phyloP scores from a whole-genome alignment of 2,888 invertebrate genomes.

The Heliothis peltigera region DNA sequence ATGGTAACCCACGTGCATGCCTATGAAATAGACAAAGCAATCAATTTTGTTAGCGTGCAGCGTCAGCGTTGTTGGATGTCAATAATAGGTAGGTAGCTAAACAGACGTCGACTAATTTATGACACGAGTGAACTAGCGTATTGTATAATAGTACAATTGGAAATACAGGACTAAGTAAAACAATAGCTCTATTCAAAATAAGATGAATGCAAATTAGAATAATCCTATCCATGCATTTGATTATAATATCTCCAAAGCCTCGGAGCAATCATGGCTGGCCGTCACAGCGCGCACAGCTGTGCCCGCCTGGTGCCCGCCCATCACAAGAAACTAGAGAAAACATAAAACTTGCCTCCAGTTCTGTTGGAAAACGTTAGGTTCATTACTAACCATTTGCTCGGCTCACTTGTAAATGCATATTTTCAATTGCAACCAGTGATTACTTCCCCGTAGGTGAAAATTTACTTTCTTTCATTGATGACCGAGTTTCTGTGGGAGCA shows the following conservation, averaged over 20 bases:
- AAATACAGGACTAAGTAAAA: background rate
- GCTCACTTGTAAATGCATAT: constrained; percentile 71
- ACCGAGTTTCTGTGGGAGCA: constrained; percentile 63
- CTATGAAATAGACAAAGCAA: constrained; percentile 36
- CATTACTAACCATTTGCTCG: constrained; percentile 67
- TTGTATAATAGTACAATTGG: background rate
- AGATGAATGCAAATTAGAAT: constrained; percentile 29
- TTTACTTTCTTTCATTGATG: constrained; percentile 75
- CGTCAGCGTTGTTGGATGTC: constrained; percentile 17
- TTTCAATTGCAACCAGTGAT: constrained; percentile 77
- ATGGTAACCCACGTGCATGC: constrained; percentile 48
- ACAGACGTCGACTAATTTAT: constrained; percentile 10
- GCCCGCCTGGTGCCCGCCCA: constrained; percentile 42
- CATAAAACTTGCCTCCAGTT: constrained; percentile 66
- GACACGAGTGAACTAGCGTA: background rate
- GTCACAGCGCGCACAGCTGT: constrained; percentile 40
- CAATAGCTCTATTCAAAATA: constrained; percentile 3
- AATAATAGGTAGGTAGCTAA: constrained; percentile 8
- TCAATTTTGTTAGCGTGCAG: constrained; percentile 22
- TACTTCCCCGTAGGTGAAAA: constrained; percentile 77
- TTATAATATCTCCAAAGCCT: constrained; percentile 37
- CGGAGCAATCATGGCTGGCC: constrained; percentile 39
- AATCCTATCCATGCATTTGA: constrained; percentile 27
- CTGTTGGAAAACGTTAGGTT: constrained; percentile 68
- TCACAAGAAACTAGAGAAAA: constrained; percentile 64